Base-by-base conservation (phyloP, 30 jellyfish, hydroid and myxozoan species). In the Aurelia aurita region DNA sequence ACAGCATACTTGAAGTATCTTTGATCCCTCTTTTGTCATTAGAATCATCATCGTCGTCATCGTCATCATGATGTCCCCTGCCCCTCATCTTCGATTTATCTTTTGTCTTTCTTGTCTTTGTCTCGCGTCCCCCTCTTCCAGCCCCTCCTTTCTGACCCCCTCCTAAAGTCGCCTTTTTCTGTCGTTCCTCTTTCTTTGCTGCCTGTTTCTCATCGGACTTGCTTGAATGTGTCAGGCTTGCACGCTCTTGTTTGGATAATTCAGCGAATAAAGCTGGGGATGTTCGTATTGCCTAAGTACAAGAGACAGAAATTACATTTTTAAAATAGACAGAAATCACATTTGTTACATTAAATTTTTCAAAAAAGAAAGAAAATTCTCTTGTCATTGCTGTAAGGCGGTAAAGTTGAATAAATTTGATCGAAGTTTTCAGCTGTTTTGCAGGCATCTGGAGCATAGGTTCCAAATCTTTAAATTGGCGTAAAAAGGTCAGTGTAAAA, bases 81-180 rank as follows among this genome's bases (percentile, higher is more conserved):
- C 68, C 79, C 51, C 80, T 66, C 78, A 34, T 77, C 72, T 59
- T 86, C 67, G 69, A 77, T 73, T 91, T 91, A 44, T 91, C 93
- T 67, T 91, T 91, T 23, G 87, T 83, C 66, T 91, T 91, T 60
- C 82, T 87, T 7, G 98, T 91, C 25, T 80, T 79, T 21, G 98
- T 84, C 85, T 91, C 98, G 53, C 98, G 83, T 16, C 95, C 95
- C 27, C 98, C 98, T 55, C 98, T 74, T 43, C 95, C 98, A 22
- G 96, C 98, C 23, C 97, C 95, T 7, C 97, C 97, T 65, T 91
- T 91, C 85, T 85, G 94, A 54, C 98, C 98, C 11, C 96, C 95
- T 7, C 98, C 98, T 32, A 69, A 46, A 0, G 87, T 58, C 2
- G 98, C 98, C 68, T 91, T 91, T 79, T 91, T 91, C 69, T 91